These are phyloP conservation scores for Strix occidentalis DNA, from an alignment of 2,797 vertebrate genomes.

Conservation along the genomic window DNA sequence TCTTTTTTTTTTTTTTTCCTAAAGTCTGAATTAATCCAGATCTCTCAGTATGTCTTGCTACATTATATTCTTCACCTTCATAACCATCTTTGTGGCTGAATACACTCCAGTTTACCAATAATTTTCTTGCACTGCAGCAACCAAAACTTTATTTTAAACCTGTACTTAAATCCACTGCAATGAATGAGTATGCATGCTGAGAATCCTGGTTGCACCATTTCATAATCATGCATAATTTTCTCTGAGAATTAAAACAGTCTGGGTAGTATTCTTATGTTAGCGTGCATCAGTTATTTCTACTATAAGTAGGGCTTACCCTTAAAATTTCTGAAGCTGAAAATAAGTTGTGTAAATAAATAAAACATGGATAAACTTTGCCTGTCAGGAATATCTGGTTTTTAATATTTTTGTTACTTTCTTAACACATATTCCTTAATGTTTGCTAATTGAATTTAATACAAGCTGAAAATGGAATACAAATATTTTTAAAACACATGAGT, in stretches of 20 bases:
- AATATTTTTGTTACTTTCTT: not conserved
- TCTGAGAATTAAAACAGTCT: not conserved
- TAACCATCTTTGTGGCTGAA: not conserved
- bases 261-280: not conserved
- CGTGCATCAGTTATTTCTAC: not conserved
- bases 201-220: not conserved
- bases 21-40: not conserved
- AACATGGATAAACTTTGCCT: not conserved
- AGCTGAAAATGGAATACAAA: not conserved
- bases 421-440: not conserved
- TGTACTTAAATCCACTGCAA: not conserved
- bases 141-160: not conserved
- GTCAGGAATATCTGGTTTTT: not conserved
- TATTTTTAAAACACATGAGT: not conserved
- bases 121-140: not conserved
- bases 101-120: not conserved
- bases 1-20: not conserved
- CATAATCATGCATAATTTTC: not conserved
- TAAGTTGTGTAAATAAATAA: not conserved
- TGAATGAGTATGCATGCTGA: not conserved
- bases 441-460: not conserved
- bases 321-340: not conserved
- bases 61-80: not conserved
- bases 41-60: not conserved
- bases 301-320: not conserved